Evolutionary conservation across 2,113 vertebrate species (phyloP), one percentile per base, ranked within the genome.

Genomic region (Noturus placidus): DNA sequence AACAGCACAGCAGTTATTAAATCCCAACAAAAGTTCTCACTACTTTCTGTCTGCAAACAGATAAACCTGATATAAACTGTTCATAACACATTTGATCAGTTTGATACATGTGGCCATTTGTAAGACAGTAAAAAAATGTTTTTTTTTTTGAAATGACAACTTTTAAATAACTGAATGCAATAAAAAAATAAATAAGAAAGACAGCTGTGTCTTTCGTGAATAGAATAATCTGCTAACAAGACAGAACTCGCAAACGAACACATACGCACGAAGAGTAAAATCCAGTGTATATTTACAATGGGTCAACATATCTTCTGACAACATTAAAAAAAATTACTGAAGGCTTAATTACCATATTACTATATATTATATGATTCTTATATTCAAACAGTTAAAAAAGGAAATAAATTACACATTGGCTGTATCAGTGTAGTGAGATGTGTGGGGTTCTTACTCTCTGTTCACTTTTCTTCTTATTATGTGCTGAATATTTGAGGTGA

Each of bases 121-220:
- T 8, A 38, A 54, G 5, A 54, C 10, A 2, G 14, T 7, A n/a
- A 25, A 38, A 1, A 9, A 80, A 78, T n/a, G n/a, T 46, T 46
- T 7, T 42, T 42, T 42, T 42, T 46, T 46, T 46, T 7, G 35
- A 81, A 59, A 38, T 42, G 20, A 81, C n/a, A 81, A 59, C 33
- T 42, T 46, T 82, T 82, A 82, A 82, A 82, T 82, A 82, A 57
- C 3, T 20, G 14, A 56, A 54, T 9, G 11, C 22, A 56, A 15
- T 82, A 42, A 25, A 82, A 42, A 25, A 82, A 79, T 25, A 82
- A 82, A 82, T 82, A 82, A 82, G 17, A 35, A 35, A 59, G 79
- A 81, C 33, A 59, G 5, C 78, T 0, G 46, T 79, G 72, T 46
- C 38, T 76, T 25, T n/a, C 27, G 54, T 79, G 76, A 79, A n/a